Base-by-base conservation (phyloP, 2,888 invertebrate genomes). In the Cheiracanthium punctorium region DNA sequence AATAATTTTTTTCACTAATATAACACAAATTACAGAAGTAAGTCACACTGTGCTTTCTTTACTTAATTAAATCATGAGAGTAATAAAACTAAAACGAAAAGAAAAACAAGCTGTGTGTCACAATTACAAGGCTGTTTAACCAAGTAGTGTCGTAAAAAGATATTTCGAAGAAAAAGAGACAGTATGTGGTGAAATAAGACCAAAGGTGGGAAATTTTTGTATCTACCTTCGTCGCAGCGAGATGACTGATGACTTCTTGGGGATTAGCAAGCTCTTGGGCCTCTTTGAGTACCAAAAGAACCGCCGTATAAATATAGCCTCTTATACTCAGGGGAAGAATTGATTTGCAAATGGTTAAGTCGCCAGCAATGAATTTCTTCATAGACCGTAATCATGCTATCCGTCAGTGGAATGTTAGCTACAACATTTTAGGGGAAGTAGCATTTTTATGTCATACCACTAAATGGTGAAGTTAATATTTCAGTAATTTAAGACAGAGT, bases 181-280 rank as follows among this genome's bases (percentile, higher is more conserved):
- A 69, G 20, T n/a, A 10, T 33, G 69, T 28, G 24, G n/a, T 17
- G 32, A 24, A n/a, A 20, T 69, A 33, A 24, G 69, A 33, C 24
- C 33, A 69, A 69, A 69, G 69, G 69, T 69, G 69, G 24, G 20
- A 37, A 32, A 69, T 69, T 29, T 69, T 32, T 29, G 37, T 14
- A n/a, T 37, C 69, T 37, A 69, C 33, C 32, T n/a, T 20, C 20
- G 28, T 24, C 58, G 37, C 43, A 30, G 32, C 24, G 17, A 20
- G 71, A 80, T 80, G 80, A 80, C 58, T 80, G 80, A 80, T 80
- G 72, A 65, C 52, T 65, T 79, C 32, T 33, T 32, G 41, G 80
- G 72, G 80, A 80, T 80, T 80, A 80, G 64, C 30, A 48, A 70
- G 58, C 72, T 37, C 41, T 24, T 24, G 41, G 30, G 71, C n/a